Percentiles rank a stretch among this genome's conserved stretches.
These are phyloP conservation scores for Anguilla pacifica DNA, from an alignment of 2,797 vertebrate species.

Conservation along the genomic window DNA sequence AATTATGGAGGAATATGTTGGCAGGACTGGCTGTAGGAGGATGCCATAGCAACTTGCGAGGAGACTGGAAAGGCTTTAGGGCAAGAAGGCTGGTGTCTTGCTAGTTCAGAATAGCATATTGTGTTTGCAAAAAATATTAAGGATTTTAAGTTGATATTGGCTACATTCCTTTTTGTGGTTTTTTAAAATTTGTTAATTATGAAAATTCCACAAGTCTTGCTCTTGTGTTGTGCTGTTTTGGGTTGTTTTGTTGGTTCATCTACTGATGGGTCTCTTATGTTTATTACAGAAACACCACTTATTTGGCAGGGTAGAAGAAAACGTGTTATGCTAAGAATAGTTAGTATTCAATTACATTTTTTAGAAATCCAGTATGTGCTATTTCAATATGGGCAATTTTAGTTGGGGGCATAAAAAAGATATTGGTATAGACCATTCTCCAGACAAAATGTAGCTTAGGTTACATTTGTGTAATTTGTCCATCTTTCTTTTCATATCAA, in stretches of 20 bases:
- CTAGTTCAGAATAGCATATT: neutral
- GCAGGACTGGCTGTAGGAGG: neutral
- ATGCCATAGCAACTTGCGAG: constrained; percentile 2
- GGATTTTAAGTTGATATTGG: neutral
- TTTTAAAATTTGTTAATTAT: neutral
- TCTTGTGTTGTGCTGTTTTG: neutral
- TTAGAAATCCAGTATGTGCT: neutral
- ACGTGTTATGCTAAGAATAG: neutral
- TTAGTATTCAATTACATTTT: neutral
- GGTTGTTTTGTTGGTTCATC: neutral
- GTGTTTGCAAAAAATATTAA: neutral
- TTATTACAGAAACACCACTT: neutral
- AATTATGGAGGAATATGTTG: neutral
- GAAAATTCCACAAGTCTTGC: neutral
- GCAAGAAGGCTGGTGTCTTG: neutral
- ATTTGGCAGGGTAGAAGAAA: neutral
- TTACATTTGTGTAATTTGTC: neutral
- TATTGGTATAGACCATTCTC: neutral
- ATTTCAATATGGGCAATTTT: neutral
- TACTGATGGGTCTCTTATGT: neutral
- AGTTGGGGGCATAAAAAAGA: neutral
- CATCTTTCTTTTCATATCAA: neutral
- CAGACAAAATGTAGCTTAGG: neutral
- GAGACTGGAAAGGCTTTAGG: constrained; percentile 15
- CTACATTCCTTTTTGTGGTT: neutral